Evolutionary conservation across 2,888 invertebrate genomes (phyloP).

Genomic region (Coleophora flavipennella): DNA sequence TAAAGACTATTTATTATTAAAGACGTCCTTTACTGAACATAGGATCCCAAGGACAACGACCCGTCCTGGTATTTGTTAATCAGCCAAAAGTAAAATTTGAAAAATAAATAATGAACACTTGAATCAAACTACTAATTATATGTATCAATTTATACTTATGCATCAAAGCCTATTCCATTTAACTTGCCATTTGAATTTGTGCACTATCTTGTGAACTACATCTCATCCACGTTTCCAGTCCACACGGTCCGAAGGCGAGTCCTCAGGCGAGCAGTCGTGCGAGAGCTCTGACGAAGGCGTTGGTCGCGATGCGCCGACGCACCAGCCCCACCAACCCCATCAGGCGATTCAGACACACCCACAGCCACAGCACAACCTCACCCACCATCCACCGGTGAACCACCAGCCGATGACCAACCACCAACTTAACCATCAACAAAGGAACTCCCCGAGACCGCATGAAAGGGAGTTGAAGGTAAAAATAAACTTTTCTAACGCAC

Average conservation of each 20-base stretch:
- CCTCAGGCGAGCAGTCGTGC: constrained; percentile 62
- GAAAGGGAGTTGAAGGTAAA: constrained; percentile 51
- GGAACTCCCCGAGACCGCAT: constrained; percentile 52
- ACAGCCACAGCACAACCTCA: constrained; percentile 33
- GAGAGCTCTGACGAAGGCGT: constrained; percentile 67
- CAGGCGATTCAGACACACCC: constrained; percentile 25
- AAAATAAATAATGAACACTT: no score
- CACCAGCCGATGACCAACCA: constrained; percentile 34
- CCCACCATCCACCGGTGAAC: constrained; percentile 35
- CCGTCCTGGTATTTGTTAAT: no score
- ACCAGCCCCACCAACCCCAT: constrained; percentile 21
- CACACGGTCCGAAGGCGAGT: constrained; percentile 61
- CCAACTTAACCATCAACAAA: constrained; percentile 42
- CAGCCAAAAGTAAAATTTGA: no score
- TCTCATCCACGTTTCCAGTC: constrained; percentile 33
- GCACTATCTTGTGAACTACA: no score
- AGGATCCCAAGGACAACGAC: no score
- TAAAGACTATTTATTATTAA: no score
- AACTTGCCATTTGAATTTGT: neutral
- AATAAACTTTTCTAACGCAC: no score
- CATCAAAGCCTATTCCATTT: neutral
- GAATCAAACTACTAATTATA: no score
- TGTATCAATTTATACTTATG: no score
- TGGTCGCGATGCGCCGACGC: constrained; percentile 50
- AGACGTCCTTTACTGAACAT: no score